A percentile compares a stretch with the other conserved stretches of the same genome.
phyloP scores from a whole-genome alignment of 2,113 vertebrate genomes.

The Neoarius graeffei region DNA sequence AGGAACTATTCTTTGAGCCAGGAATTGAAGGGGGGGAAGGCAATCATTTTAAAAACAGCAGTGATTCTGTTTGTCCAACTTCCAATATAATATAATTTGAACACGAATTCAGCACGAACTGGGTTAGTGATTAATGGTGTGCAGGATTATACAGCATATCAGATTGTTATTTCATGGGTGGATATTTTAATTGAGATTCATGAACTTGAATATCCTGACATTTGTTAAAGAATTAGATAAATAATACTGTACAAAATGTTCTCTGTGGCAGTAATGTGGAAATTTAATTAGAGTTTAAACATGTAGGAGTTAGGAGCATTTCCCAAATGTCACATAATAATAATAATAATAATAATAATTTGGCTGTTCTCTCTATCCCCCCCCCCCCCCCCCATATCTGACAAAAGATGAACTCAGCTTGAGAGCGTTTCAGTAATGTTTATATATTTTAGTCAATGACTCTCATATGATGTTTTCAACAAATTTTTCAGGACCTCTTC shows the following conservation, averaged over 20 bases:
- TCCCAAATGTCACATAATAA: slow-evolving; percentile 11
- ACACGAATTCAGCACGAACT: neutral
- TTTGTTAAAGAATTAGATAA: slow-evolving; percentile 8
- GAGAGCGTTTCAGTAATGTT: neutral
- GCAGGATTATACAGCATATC: neutral
- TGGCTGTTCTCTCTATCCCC: neutral
- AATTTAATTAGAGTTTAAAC: slow-evolving; percentile 25
- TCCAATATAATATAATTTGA: neutral
- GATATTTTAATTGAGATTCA: slow-evolving; percentile 12
- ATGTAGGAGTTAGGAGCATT: slow-evolving; percentile 8
- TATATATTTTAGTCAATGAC: neutral
- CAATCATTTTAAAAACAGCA: neutral
- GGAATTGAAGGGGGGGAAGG: neutral
- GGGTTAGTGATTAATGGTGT: neutral
- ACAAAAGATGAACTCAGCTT: neutral
- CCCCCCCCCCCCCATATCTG: neutral
- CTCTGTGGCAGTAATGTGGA: neutral
- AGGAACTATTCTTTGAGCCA: too few species aligned
- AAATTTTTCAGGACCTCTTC: neutral
- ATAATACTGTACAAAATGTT: neutral
- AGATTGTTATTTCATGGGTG: slow-evolving; percentile 13
- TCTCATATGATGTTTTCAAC: neutral
- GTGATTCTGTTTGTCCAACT: neutral
- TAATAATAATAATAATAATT: slow-evolving; percentile 19
- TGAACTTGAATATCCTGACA: slow-evolving; percentile 14